Conservation (phyloP, 2,888 invertebrate species). For the Hedychridium roseum region DNA sequence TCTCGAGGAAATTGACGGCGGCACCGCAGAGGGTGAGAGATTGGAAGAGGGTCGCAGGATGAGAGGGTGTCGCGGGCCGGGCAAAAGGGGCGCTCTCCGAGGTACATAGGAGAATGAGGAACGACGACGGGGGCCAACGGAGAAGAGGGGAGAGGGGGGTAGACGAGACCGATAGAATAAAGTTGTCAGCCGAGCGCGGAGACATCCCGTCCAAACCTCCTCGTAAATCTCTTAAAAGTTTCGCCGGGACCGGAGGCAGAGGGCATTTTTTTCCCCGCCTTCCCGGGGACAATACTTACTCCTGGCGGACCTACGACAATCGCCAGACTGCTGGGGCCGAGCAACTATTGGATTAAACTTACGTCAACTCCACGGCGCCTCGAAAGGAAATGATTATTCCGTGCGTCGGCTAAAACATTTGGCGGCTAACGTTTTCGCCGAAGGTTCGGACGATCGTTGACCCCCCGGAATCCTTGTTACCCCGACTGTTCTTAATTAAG, state of each 20-base stretch:
- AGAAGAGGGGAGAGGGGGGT: constrained; percentile 5
- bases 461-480: too few relatives aligned
- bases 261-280: constrained; percentile 27
- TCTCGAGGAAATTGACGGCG: constrained; percentile 25
- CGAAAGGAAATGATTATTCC: neutral
- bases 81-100: constrained; percentile 2
- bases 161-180: constrained; percentile 31
- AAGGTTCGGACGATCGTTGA: too few relatives aligned
- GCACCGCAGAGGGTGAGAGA: constrained; percentile 16
- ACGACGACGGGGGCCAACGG: constrained; percentile 4
- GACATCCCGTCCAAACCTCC: constrained; percentile 34
- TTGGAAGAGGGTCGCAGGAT: neutral
- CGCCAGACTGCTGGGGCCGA: constrained; percentile 9
- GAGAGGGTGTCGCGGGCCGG: neutral
- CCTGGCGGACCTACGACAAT: constrained; percentile 2
- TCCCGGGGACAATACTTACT: constrained; percentile 18
- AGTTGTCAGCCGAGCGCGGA: constrained; percentile 38
- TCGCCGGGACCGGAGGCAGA: constrained; percentile 14
- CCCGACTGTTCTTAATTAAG: too few relatives aligned
- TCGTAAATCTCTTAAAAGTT: constrained; percentile 44
- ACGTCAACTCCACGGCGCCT: neutral
- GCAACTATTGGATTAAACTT: constrained; percentile 25
- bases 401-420: neutral
- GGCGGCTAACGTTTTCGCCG: neutral
- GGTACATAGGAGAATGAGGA: constrained; percentile 7